Evolutionary conservation across 2,888 invertebrate genomes (phyloP).

Genomic region (Brachyptera putata): DNA sequence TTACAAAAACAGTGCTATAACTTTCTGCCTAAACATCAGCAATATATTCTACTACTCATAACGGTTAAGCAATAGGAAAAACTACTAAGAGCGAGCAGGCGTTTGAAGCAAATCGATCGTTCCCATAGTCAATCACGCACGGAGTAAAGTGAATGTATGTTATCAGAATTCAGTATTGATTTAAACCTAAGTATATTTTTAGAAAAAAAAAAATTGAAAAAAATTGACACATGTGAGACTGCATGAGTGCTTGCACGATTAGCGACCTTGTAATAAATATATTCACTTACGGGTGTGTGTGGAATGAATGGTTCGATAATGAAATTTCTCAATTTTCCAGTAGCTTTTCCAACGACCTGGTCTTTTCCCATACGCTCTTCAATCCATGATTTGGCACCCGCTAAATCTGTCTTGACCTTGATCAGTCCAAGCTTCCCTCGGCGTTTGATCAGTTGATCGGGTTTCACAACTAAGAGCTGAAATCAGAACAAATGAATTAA

Average conservation of each 20-base stretch:
- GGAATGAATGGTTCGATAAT: constrained; percentile 96
- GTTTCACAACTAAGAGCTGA: constrained; percentile 93
- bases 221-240: background rate
- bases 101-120: no score
- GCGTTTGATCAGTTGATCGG: constrained; percentile 97
- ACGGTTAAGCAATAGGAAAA: no score
- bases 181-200: no score
- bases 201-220: no score
- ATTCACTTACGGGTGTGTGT: constrained; percentile 69
- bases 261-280: background rate
- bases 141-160: no score
- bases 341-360: constrained; percentile 80
- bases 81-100: no score
- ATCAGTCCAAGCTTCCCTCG: constrained; percentile 96
- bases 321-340: constrained; percentile 86
- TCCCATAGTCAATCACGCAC: no score
- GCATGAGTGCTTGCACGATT: background rate
- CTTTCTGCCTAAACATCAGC: no score
- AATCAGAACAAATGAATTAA: no score
- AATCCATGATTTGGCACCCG: constrained; percentile 82
- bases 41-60: no score
- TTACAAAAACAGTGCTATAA: background rate
- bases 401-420: constrained; percentile 82
- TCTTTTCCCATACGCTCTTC: constrained; percentile 77
- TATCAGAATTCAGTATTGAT: no score